Conservation (phyloP, 2,113 vertebrate genomes). For the Hippocampus abdominalis region DNA sequence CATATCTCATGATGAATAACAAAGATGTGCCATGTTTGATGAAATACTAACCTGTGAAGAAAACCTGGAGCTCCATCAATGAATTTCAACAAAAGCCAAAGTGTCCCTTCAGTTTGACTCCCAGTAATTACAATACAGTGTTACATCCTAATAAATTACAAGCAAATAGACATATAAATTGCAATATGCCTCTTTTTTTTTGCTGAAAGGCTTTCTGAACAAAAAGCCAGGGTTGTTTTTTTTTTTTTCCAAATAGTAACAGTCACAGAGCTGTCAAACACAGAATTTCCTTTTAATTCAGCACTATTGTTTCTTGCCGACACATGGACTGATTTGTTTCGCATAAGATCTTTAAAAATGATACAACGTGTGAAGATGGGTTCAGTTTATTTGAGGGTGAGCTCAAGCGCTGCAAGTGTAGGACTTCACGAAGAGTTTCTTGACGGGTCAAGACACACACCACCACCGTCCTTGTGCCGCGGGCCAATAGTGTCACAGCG, state of each 20-base stretch:
- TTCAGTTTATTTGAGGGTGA: conserved; percentile 8
- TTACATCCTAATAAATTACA: neutral
- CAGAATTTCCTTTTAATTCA: conserved; percentile 1
- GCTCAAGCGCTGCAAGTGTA: conserved; percentile 36
- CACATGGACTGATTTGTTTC: conserved; percentile 20
- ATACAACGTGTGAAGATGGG: neutral
- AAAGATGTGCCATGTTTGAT: neutral
- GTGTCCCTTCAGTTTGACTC: neutral
- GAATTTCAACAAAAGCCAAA: neutral
- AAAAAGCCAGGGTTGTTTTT: neutral
- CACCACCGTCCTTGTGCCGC: conserved; percentile 24
- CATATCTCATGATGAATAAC: neutral
- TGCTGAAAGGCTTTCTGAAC: neutral
- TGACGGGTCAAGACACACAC: conserved; percentile 44
- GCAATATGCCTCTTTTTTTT: neutral
- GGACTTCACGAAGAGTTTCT: conserved; percentile 49
- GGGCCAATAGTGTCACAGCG: conserved; percentile 11
- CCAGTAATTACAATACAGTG: neutral
- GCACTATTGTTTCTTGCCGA: neutral
- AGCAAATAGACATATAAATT: neutral
- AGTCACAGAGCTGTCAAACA: neutral
- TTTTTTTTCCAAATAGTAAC: neutral
- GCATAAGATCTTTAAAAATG: conserved; percentile 14
- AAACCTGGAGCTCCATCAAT: neutral
- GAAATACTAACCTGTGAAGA: neutral